Evolutionary conservation across 2,113 vertebrate species (phyloP), one percentile per base, ranked within the genome.

Genomic region (Poeciliopsis turrubarensis): DNA sequence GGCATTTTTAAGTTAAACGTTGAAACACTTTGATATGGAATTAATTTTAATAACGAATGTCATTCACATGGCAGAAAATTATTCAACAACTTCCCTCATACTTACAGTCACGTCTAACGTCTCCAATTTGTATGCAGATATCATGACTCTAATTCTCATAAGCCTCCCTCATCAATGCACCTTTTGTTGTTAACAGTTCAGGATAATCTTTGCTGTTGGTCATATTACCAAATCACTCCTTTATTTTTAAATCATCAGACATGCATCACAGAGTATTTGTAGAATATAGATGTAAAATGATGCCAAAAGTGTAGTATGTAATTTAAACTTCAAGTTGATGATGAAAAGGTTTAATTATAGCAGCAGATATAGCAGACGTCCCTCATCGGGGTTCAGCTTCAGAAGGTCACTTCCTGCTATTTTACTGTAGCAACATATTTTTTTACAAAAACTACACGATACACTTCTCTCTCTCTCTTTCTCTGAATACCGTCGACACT

Each of bases 291-390:
- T 22, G 47, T 54, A 9, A 54, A 54, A 54, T 54, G 15, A 51
- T 51, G 47, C 22, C 47, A 84, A 75, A 84, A 37, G 65, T 70
- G 64, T 15, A 70, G 67, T 54, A 44, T 72, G 54, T 68, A 70
- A 82, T 82, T 78, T 70, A 75, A 83, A 72, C 3, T 68, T 80
- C 34, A 72, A 70, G 41, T 63, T 67, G 25, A 79, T 68, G 62
- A 37, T 22, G 54, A 41, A 32, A 26, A 77, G 67, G 72, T 81
- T 80, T 86, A 78, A 77, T 75, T 54, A 4, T 68, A 81, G 67
- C 67, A 81, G 44, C 83, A 83, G 78, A 84, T 79, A 72, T 47
- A 29, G 69, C 69, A 62, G 65, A 77, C 27, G 34, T 69, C 9
- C 76, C 60, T 64, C 81, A 29, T 70, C 4, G 7, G 71, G 41